phyloP scores from a whole-genome alignment of 2,888 invertebrate genomes.

The Trichogramma dendrolimi region DNA sequence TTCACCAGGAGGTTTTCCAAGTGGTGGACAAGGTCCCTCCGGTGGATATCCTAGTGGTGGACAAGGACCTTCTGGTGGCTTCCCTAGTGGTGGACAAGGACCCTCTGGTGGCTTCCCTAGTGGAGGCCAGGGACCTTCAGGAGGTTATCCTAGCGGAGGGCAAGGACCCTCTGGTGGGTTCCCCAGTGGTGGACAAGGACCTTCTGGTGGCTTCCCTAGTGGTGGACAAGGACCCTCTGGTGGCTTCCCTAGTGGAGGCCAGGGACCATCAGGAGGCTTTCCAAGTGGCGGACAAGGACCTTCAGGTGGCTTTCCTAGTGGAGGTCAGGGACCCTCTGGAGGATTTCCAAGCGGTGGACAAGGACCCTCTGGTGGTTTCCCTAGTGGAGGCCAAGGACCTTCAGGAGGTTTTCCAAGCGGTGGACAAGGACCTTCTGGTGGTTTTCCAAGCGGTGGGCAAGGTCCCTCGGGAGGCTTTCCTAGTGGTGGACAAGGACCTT shows the following conservation, averaged over 20 bases:
- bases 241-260: constrained; percentile 8
- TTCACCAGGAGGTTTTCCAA: constrained; percentile 24
- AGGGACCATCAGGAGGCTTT: constrained; percentile 25
- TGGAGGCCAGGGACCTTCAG: constrained; percentile 32
- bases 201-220: constrained; percentile 22
- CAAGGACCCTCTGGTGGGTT: constrained; percentile 27
- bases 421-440: constrained; percentile 27
- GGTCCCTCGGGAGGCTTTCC: constrained; percentile 31
- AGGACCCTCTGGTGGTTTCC: constrained; percentile 39
- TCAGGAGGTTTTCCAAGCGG: constrained; percentile 26
- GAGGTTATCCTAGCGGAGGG: constrained; percentile 31
- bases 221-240: constrained; percentile 23
- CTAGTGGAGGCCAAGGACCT: constrained; percentile 29
- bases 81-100: constrained; percentile 37
- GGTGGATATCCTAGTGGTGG: constrained; percentile 27
- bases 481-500: constrained; percentile 26
- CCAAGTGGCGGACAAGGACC: constrained; percentile 29
- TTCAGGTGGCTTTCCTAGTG: constrained; percentile 36
- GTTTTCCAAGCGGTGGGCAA: constrained; percentile 30
- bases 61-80: constrained; percentile 36
- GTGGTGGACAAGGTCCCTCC: constrained; percentile 21
- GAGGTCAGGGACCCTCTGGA: constrained; percentile 28
- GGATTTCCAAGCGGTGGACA: constrained; percentile 33
- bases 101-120: constrained; percentile 37
- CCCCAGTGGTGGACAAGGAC: constrained; percentile 30